A percentile compares a stretch with the other conserved stretches of the same genome.
These are phyloP conservation scores for Diploscapter pachys DNA, from an alignment of 1,140 invertebrate genomes.

Conservation along the genomic window DNA sequence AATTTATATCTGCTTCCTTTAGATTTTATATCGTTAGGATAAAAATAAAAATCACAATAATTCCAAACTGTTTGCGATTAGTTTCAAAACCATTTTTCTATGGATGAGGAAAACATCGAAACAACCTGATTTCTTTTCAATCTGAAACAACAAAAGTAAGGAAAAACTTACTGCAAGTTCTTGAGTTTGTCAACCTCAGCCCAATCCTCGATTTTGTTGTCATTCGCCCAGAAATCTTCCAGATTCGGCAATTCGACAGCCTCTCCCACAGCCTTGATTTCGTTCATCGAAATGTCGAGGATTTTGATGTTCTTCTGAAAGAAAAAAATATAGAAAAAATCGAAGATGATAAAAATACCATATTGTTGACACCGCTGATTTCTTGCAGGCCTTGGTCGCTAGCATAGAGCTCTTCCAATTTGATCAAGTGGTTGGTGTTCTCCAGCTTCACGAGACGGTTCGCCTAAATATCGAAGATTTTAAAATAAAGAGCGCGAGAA, in stretches of 20 bases:
- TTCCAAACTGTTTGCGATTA: too few relatives aligned
- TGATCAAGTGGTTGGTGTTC: constrained; percentile 74
- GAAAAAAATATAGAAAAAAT: constrained; percentile 20
- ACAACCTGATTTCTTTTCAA: too few relatives aligned
- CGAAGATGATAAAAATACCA: neutral
- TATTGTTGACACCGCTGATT: constrained; percentile 24
- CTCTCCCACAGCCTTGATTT: constrained; percentile 73
- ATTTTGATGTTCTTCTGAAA: constrained; percentile 71
- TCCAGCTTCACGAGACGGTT: constrained; percentile 71
- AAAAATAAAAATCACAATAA: too few relatives aligned
- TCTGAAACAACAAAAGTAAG: too few relatives aligned
- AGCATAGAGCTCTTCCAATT: constrained; percentile 62
- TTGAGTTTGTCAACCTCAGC: constrained; percentile 74
- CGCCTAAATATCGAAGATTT: constrained; percentile 18
- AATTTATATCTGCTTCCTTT: too few relatives aligned
- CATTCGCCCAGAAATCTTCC: constrained; percentile 79
- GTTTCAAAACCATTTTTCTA: too few relatives aligned
- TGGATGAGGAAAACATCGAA: too few relatives aligned
- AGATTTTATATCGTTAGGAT: too few relatives aligned
- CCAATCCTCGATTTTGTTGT: constrained; percentile 85
- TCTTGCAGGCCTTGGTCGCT: constrained; percentile 51
- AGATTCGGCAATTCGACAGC: constrained; percentile 76
- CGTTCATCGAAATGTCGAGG: constrained; percentile 80
- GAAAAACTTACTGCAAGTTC: constrained; percentile 64
- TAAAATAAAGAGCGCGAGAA: neutral